Conservation (phyloP, 2,888 invertebrate species). For the Cryptocephalus moraei region DNA sequence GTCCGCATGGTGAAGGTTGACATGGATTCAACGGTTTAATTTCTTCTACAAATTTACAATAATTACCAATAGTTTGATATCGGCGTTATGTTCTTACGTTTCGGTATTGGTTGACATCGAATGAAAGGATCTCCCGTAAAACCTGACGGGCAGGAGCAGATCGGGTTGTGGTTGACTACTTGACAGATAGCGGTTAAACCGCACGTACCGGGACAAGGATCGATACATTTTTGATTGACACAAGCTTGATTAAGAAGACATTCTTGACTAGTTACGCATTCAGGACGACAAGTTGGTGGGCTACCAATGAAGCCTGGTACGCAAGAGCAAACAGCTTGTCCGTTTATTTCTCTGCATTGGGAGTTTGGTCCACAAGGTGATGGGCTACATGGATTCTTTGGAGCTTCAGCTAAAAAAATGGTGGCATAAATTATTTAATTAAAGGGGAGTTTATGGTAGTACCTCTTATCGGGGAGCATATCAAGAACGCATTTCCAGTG, state of each 20-base stretch:
- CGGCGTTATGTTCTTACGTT: constrained; percentile 14
- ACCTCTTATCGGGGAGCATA: constrained; percentile 37
- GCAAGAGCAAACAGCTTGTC: constrained; percentile 64
- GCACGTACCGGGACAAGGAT: constrained; percentile 78
- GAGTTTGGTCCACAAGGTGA: constrained; percentile 73
- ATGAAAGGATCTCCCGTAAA: constrained; percentile 69
- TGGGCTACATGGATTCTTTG: constrained; percentile 54
- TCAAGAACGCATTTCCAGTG: constrained; percentile 59
- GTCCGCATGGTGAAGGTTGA: constrained; percentile 70
- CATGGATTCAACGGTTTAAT: constrained; percentile 53
- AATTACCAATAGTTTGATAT: background rate
- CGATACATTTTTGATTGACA: constrained; percentile 66
- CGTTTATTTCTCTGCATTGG: constrained; percentile 62
- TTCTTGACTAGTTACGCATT: constrained; percentile 65
- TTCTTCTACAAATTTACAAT: constrained; percentile 12
- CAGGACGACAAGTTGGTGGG: constrained; percentile 70
- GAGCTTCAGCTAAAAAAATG: constrained; percentile 34
- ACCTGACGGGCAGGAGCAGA: constrained; percentile 59
- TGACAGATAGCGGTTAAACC: constrained; percentile 65
- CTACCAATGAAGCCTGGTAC: constrained; percentile 60
- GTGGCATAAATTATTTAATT: too few relatives aligned
- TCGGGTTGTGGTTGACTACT: constrained; percentile 72
- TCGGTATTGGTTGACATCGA: constrained; percentile 47
- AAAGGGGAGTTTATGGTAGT: background rate
- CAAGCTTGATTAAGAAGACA: constrained; percentile 66